These are phyloP conservation scores for Luperina nickerlii DNA, from an alignment of 2,888 invertebrate species.

Conservation along the genomic window DNA sequence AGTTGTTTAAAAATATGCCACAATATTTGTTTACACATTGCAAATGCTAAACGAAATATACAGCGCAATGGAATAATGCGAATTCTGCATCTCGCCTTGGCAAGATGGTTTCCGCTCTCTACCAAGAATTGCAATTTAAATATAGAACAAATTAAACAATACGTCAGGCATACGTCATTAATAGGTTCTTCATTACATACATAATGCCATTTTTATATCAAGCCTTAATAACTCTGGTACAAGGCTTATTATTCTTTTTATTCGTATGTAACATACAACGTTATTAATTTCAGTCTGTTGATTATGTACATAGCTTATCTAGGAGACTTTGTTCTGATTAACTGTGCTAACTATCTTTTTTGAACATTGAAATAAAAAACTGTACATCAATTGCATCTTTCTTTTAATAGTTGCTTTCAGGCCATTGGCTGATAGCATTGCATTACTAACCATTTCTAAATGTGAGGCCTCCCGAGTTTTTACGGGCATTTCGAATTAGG, in stretches of 20 bases:
- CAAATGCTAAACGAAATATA: background rate
- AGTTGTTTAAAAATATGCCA: background rate
- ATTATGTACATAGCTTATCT: conserved; percentile 29
- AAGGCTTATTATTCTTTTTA: conserved; percentile 5
- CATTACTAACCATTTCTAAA: background rate
- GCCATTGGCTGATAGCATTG: background rate
- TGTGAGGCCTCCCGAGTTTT: background rate
- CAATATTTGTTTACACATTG: background rate
- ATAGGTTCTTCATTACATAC: conserved; percentile 29
- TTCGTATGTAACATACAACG: background rate
- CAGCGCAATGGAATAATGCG: background rate
- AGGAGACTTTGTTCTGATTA: conserved; percentile 42
- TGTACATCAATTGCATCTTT: background rate
- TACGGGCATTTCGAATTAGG: background rate
- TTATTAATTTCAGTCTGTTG: conserved; percentile 8
- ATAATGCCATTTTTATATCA: conserved; percentile 11
- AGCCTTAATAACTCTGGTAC: background rate
- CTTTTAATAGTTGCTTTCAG: background rate
- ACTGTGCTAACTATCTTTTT: conserved; percentile 14
- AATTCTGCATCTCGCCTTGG: background rate
- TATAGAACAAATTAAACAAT: conserved; percentile 56
- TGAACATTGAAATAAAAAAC: background rate
- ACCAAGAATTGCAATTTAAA: conserved; percentile 23
- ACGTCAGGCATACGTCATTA: conserved; percentile 30
- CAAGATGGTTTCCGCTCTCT: background rate